A percentile compares a stretch with the other conserved stretches of the same genome.
Evolutionary conservation across 1,140 invertebrate genomes (phyloP).

Genomic region (Sycophila sp.): DNA sequence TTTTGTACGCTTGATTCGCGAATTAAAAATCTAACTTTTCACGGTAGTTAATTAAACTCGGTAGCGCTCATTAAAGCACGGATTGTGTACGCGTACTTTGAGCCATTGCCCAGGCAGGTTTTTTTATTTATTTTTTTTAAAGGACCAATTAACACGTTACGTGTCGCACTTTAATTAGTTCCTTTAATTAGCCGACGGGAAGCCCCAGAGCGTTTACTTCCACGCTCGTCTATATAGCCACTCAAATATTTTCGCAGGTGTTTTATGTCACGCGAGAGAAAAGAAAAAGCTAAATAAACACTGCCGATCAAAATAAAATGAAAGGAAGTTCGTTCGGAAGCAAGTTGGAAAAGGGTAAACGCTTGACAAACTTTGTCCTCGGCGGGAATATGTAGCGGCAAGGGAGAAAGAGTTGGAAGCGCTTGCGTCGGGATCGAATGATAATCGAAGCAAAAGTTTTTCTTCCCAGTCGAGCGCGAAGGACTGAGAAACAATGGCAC

Average conservation of each 20-base stretch:
- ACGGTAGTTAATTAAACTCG: background rate
- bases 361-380: background rate
- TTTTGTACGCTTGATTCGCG: background rate
- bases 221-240: background rate
- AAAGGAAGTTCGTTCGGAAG: background rate
- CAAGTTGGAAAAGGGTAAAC: background rate
- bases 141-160: constrained; percentile 5
- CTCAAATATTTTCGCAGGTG: background rate
- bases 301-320: too few species aligned
- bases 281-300: too few species aligned
- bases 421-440: background rate
- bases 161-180: constrained; percentile 2
- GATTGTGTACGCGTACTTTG: background rate
- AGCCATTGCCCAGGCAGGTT: background rate
- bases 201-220: background rate
- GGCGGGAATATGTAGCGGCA: background rate
- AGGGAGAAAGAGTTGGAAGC: background rate
- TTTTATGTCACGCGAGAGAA: background rate
- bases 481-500: too few species aligned
- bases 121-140: too few species aligned
- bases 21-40: background rate
- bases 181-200: background rate
- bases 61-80: too few species aligned
- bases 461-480: background rate
- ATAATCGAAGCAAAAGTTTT: background rate